Percentiles rank a stretch among this genome's conserved stretches.
Evolutionary conservation across 2,888 invertebrate genomes (phyloP).

Genomic region (Chironomus tentans): DNA sequence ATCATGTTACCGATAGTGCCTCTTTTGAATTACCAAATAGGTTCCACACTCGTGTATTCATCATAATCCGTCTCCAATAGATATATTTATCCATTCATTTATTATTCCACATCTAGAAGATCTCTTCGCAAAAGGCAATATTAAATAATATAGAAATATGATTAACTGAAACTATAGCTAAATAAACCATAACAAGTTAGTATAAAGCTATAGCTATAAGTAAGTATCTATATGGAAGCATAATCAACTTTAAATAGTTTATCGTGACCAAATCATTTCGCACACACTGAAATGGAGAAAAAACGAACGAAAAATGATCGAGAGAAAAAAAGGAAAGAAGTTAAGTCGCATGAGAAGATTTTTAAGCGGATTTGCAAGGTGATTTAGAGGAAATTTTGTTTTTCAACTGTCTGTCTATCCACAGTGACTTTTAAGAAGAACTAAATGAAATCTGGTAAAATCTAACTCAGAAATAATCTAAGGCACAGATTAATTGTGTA

Average conservation of each 20-base stretch:
- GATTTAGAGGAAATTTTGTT: too few species aligned
- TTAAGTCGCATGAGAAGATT: too few species aligned
- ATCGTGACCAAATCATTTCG: constrained; percentile 23
- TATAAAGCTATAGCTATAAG: not conserved
- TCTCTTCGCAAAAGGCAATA: too few species aligned
- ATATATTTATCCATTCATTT: too few species aligned
- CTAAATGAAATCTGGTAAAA: too few species aligned
- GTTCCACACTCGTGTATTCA: not conserved
- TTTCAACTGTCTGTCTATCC: too few species aligned
- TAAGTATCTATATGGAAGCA: not conserved
- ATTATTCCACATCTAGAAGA: too few species aligned
- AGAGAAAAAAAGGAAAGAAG: not conserved
- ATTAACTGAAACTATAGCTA: constrained; percentile 11
- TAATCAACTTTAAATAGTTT: constrained; percentile 23
- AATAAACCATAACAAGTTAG: not conserved
- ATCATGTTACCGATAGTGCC: constrained; percentile 8
- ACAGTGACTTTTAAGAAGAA: too few species aligned
- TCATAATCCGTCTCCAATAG: not conserved
- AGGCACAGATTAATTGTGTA: too few species aligned
- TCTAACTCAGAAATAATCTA: too few species aligned
- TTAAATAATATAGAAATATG: constrained; percentile 7
- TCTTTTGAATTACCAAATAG: constrained; percentile 7
- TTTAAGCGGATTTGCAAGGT: too few species aligned
- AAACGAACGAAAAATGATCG: not conserved
- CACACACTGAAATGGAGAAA: not conserved